Percentiles rank a stretch among this genome's conserved stretches.
Conservation (phyloP, 1,140 invertebrate species). For the Paralvinella palmiformis region DNA sequence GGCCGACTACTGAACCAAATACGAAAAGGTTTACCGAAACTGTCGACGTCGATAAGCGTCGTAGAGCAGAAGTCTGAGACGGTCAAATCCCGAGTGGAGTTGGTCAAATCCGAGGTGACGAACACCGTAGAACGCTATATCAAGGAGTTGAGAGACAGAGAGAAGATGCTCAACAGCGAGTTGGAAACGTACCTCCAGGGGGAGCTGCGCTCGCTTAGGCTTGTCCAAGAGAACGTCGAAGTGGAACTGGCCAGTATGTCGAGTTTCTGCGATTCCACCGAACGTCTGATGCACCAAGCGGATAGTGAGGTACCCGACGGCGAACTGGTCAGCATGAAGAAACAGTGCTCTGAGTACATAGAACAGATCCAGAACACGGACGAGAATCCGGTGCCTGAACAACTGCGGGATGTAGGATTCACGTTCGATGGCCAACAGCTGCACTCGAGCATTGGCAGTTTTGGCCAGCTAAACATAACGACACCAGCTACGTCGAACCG, state of each 20-base stretch:
- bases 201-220: conserved; percentile 73
- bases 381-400: neutral
- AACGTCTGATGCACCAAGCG: conserved; percentile 80
- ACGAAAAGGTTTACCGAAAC: conserved; percentile 58
- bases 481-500: neutral
- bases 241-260: conserved; percentile 86
- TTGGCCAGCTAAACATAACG: neutral
- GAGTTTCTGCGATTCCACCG: conserved; percentile 93
- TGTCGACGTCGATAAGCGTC: conserved; percentile 77
- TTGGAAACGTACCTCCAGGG: conserved; percentile 78
- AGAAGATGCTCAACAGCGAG: conserved; percentile 79
- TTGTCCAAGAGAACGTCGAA: conserved; percentile 87
- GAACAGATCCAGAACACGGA: conserved; percentile 10
- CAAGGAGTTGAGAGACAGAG: conserved; percentile 83
- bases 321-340: conserved; percentile 31
- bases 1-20: conserved; percentile 87
- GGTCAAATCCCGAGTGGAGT: conserved; percentile 46
- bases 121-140: conserved; percentile 81
- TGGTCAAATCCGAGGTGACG: conserved; percentile 84
- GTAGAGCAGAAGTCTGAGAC: conserved; percentile 47
- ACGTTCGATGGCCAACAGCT: neutral
- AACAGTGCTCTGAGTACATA: conserved; percentile 35
- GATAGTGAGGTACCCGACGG: conserved; percentile 52
- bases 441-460: neutral
- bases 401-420: neutral